Evolutionary conservation across 2,113 vertebrate genomes (phyloP).

Genomic region (Salvator merianae): DNA sequence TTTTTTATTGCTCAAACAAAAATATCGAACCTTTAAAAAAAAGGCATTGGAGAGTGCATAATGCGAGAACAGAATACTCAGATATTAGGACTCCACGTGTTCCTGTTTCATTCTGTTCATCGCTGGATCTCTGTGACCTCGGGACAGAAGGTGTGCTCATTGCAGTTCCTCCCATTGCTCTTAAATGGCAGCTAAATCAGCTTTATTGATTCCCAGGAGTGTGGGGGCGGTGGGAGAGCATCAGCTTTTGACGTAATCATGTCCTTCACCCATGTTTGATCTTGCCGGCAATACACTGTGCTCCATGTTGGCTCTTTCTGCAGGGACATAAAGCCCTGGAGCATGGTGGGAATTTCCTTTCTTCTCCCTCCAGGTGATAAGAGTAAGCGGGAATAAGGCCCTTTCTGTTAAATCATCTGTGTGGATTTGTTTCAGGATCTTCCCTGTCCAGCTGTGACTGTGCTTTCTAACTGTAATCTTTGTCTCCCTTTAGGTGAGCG

Average conservation of each 20-base stretch:
- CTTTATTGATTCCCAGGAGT: conserved; percentile 39
- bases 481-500: conserved; percentile 28
- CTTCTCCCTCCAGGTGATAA: not conserved
- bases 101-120: not conserved
- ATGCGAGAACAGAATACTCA: too few relatives aligned
- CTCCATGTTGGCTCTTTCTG: not conserved
- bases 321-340: not conserved
- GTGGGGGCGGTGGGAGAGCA: conserved; percentile 42
- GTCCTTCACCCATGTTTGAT: conserved; percentile 17
- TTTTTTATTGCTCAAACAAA: too few relatives aligned
- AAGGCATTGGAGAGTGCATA: too few relatives aligned
- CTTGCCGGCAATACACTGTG: not conserved
- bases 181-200: conserved; percentile 56
- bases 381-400: not conserved
- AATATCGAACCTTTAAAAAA: too few relatives aligned
- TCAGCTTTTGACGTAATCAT: conserved; percentile 25
- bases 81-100: not conserved
- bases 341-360: not conserved
- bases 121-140: conserved; percentile 19
- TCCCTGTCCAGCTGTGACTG: not conserved
- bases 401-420: not conserved
- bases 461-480: not conserved
- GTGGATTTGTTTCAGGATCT: not conserved
- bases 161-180: conserved; percentile 37
- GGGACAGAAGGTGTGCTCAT: not conserved